A percentile compares a stretch with the other conserved stretches of the same genome.
These are phyloP conservation scores for Taphrorychus bicolor DNA, from an alignment of 2,888 invertebrate genomes.

Conservation along the genomic window DNA sequence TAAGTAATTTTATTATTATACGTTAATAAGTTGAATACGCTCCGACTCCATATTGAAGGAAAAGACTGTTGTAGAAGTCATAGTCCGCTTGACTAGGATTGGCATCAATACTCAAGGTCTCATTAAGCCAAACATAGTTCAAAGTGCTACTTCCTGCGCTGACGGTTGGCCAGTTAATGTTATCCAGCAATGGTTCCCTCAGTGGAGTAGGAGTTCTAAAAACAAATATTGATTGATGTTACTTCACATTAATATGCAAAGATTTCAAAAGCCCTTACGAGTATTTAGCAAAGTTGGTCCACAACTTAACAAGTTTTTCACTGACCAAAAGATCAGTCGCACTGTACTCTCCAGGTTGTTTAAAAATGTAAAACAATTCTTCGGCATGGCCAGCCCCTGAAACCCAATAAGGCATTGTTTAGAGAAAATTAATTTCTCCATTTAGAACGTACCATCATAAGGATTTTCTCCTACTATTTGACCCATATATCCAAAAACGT, in stretches of 20 bases:
- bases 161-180: conserved; percentile 17
- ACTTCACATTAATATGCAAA: background rate
- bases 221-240: background rate
- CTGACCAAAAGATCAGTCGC: conserved; percentile 12
- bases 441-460: conserved; percentile 1
- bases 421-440: background rate
- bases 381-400: conserved; percentile 31
- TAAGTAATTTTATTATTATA: background rate
- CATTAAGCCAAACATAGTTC: conserved; percentile 25
- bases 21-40: conserved; percentile 21
- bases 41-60: conserved; percentile 14
- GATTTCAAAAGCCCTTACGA: conserved; percentile 11
- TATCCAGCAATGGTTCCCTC: conserved; percentile 17
- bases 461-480: conserved; percentile 16
- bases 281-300: conserved; percentile 32
- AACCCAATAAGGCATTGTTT: too few species aligned
- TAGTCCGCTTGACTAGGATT: conserved; percentile 18
- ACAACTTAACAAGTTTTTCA: conserved; percentile 21
- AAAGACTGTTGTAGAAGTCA: conserved; percentile 13
- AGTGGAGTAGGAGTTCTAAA: conserved; percentile 26
- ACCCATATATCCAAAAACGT: conserved; percentile 25
- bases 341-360: conserved; percentile 3
- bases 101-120: conserved; percentile 3
- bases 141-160: conserved; percentile 2
- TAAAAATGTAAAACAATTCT: conserved; percentile 24